Conservation (phyloP, 2,888 invertebrate species). For the Congeria kusceri region DNA sequence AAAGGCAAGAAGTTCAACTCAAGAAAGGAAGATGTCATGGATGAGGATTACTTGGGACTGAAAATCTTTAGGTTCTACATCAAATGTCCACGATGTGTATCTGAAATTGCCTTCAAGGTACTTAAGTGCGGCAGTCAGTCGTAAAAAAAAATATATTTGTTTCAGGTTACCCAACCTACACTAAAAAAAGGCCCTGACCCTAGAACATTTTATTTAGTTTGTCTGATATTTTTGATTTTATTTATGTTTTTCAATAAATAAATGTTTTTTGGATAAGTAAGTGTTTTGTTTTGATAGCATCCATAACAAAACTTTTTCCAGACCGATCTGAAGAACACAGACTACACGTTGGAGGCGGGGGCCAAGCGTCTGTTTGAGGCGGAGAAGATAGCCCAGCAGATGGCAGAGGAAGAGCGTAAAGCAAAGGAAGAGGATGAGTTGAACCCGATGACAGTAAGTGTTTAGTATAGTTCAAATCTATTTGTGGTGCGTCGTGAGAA, state of each 20-base stretch:
- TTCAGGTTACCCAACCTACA: too few species aligned
- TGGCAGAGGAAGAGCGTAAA: slow-evolving; percentile 90
- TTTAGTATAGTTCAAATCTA: background rate
- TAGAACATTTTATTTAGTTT: too few species aligned
- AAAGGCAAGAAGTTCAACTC: slow-evolving; percentile 99
- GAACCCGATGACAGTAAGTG: slow-evolving; percentile 96
- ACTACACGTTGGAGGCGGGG: slow-evolving; percentile 99
- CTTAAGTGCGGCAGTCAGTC: background rate
- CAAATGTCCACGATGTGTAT: slow-evolving; percentile 98
- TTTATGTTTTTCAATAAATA: too few species aligned
- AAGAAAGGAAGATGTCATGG: slow-evolving; percentile 98
- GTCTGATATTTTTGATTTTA: too few species aligned
- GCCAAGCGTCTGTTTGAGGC: slow-evolving; percentile 99
- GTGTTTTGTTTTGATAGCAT: too few species aligned
- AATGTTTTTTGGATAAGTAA: too few species aligned
- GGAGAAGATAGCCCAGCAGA: slow-evolving; percentile 89
- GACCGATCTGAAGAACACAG: slow-evolving; percentile 95
- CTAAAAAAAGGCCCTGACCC: too few species aligned
- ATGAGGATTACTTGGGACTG: slow-evolving; percentile 98
- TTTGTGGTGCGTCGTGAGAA: too few species aligned
- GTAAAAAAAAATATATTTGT: too few species aligned
- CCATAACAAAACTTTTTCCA: slow-evolving; percentile 54
- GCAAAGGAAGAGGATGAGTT: slow-evolving; percentile 98
- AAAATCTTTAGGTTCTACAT: slow-evolving; percentile 99
- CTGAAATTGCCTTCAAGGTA: slow-evolving; percentile 98